Evolutionary conservation across 2,888 invertebrate species (phyloP).

Genomic region (Leptopilina myrica): DNA sequence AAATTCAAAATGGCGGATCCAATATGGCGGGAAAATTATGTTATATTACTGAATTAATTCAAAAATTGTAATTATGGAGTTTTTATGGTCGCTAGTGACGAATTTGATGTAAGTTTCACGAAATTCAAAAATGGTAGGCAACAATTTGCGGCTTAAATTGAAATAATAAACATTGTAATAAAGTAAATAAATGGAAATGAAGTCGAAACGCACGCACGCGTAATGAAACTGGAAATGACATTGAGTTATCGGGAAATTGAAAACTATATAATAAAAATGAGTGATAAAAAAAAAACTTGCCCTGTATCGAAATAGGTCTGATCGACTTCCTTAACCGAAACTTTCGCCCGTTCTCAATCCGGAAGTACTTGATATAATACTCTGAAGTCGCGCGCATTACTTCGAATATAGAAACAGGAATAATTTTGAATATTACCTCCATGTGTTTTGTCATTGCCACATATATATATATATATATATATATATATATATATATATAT

Average conservation of each 20-base stretch:
- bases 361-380: slow-evolving; percentile 17
- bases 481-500: too few species aligned
- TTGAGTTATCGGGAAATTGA: neutral
- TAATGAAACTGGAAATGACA: neutral
- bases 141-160: too few species aligned
- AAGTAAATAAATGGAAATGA: too few species aligned
- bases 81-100: too few species aligned
- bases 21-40: too few species aligned
- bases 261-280: neutral
- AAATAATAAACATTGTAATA: too few species aligned
- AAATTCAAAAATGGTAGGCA: too few species aligned
- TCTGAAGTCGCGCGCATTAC: neutral
- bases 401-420: neutral
- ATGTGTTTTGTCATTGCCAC: neutral
- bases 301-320: slow-evolving; percentile 5
- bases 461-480: slow-evolving; percentile 10
- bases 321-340: slow-evolving; percentile 8
- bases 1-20: too few species aligned
- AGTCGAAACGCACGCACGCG: too few species aligned
- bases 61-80: too few species aligned
- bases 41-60: too few species aligned
- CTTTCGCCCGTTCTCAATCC: slow-evolving; percentile 11
- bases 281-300: neutral
- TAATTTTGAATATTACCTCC: neutral
- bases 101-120: too few species aligned